Evolutionary conservation across 1,140 invertebrate genomes (phyloP).

Genomic region (Drosophila yakuba): DNA sequence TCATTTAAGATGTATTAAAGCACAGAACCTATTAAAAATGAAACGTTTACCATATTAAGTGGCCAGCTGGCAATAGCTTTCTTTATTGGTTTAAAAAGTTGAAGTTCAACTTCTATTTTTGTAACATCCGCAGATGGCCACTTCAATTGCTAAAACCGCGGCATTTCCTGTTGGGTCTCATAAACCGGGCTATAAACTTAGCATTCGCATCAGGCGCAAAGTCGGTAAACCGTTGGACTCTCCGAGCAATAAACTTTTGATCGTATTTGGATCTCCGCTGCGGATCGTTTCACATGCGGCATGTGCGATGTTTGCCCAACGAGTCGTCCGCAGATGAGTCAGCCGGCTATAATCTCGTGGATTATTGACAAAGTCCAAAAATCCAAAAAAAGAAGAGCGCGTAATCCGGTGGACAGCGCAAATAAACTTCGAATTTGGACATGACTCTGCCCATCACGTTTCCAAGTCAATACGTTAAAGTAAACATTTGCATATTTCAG

Average conservation of each 20-base stretch:
- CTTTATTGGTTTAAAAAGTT: not conserved
- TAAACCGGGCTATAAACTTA: constrained; percentile 48
- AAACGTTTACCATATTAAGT: not conserved
- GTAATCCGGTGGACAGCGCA: constrained; percentile 57
- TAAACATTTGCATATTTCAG: constrained; percentile 33
- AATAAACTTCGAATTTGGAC: constrained; percentile 59
- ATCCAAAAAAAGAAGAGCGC: constrained; percentile 57
- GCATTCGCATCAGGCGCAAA: constrained; percentile 48
- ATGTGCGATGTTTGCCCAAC: constrained; percentile 70
- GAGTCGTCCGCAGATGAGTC: constrained; percentile 51
- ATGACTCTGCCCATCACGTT: constrained; percentile 46
- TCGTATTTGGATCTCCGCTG: constrained; percentile 57
- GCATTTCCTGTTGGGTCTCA: constrained; percentile 57
- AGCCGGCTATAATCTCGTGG: constrained; percentile 28
- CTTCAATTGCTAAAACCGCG: constrained; percentile 5
- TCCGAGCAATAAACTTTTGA: constrained; percentile 60
- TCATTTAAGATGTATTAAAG: not conserved
- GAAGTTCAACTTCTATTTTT: constrained; percentile 16
- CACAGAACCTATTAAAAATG: not conserved
- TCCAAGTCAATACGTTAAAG: constrained; percentile 13
- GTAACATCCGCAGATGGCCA: not conserved
- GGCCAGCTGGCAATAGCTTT: not conserved
- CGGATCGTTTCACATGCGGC: constrained; percentile 44
- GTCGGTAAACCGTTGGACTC: constrained; percentile 44
- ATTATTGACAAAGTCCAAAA: constrained; percentile 59